Conservation (phyloP, 2,797 vertebrate genomes). For the Apodemus agrarius region DNA sequence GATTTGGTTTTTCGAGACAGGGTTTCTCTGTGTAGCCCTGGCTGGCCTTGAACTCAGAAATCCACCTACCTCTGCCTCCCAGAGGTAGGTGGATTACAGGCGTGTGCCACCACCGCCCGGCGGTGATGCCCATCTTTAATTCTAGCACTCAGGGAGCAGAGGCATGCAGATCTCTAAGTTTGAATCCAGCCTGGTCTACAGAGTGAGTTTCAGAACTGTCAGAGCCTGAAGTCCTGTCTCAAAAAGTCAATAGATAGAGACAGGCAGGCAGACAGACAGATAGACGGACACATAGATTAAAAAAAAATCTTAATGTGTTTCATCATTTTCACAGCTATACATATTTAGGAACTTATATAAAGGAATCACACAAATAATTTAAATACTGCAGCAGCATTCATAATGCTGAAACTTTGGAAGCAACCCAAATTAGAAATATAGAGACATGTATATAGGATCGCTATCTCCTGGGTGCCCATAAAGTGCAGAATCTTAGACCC, state of each 20-base stretch:
- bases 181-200: not conserved
- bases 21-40: no score
- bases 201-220: not conserved
- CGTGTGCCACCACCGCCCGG: no score
- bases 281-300: not conserved
- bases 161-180: not conserved
- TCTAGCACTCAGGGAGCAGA: not conserved
- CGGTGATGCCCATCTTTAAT: not conserved
- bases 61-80: no score
- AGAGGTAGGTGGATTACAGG: no score
- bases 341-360: slow-evolving; percentile 14
- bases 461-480: not conserved
- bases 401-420: not conserved
- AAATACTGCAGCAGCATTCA: not conserved
- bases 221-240: not conserved
- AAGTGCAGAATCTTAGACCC: not conserved
- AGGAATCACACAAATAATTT: slow-evolving; percentile 35
- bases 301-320: not conserved
- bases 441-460: not conserved
- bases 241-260: not conserved
- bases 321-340: not conserved
- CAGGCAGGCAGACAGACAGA: not conserved
- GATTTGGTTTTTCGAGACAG: no score
- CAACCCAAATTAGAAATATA: not conserved
- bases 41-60: no score